Conservation (phyloP, 2,797 vertebrate species). For the Esox masquinongy region DNA sequence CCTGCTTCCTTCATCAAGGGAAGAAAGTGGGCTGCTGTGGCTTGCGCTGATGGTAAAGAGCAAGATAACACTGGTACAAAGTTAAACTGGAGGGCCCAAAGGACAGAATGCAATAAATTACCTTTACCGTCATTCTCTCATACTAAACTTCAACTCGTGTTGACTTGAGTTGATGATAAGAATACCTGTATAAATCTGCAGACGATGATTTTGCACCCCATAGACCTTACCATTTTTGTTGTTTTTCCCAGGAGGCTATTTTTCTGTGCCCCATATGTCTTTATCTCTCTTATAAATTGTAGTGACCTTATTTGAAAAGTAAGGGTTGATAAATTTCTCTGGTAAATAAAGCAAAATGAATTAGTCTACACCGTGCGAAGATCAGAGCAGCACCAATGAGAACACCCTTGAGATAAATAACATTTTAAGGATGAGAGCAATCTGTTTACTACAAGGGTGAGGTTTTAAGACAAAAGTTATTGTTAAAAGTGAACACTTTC, state of each 20-base stretch:
- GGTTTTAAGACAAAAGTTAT: constrained; percentile 45
- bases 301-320: background rate
- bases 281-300: constrained; percentile 9
- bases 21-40: constrained; percentile 46
- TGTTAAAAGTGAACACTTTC: constrained; percentile 38
- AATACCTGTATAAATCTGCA: background rate
- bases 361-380: background rate
- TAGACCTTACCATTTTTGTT: background rate
- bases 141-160: constrained; percentile 30
- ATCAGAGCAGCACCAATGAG: background rate
- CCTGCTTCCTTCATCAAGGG: constrained; percentile 45
- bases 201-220: background rate
- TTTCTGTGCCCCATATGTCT: constrained; percentile 18
- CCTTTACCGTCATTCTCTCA: constrained; percentile 12
- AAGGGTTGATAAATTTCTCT: background rate
- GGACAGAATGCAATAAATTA: background rate
- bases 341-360: background rate
- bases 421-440: background rate
- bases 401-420: background rate
- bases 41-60: constrained; percentile 25
- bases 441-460: constrained; percentile 14
- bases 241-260: background rate
- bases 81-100: background rate
- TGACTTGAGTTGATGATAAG: background rate
- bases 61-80: constrained; percentile 10